Evolutionary conservation across 92 coral and sea anemone genomes (phyloP).

Genomic region (Pocillopora meandrina): DNA sequence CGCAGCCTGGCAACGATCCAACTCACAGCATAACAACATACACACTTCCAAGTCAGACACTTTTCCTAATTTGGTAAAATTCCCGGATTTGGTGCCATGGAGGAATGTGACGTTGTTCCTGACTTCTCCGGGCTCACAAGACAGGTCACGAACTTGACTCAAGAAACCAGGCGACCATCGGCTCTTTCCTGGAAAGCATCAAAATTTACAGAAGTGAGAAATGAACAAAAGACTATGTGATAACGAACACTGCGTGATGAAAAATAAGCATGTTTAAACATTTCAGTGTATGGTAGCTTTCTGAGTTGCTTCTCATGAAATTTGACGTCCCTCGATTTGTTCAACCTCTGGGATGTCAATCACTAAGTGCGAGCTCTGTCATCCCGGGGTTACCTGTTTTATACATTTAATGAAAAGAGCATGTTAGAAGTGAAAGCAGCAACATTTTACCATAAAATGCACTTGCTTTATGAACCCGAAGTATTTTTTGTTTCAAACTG

Average conservation of each 20-base stretch:
- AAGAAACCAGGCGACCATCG: conserved; percentile 68
- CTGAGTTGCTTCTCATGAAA: no score
- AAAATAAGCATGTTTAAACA: background rate
- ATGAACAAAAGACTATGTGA: background rate
- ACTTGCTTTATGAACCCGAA: no score
- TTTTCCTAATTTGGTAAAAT: conserved; percentile 84
- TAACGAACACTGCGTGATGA: background rate
- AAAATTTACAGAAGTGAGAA: background rate
- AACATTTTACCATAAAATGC: no score
- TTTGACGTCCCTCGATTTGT: no score
- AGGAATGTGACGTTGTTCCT: conserved; percentile 83
- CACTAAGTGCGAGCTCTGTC: no score
- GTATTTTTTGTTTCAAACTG: no score
- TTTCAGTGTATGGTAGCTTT: no score
- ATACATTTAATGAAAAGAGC: no score
- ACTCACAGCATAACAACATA: conserved; percentile 88
- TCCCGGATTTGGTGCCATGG: conserved; percentile 93
- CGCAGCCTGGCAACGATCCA: conserved; percentile 85
- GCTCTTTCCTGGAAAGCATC: background rate
- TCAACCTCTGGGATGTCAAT: no score
- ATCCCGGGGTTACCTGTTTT: no score
- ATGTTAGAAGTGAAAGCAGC: no score
- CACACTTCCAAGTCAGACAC: conserved; percentile 92
- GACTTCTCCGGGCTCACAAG: conserved; percentile 70
- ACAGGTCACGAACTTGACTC: conserved; percentile 57